Evolutionary conservation across 2,113 vertebrate species (phyloP), one percentile per base, ranked within the genome.

Genomic region (Chaetura pelagica): DNA sequence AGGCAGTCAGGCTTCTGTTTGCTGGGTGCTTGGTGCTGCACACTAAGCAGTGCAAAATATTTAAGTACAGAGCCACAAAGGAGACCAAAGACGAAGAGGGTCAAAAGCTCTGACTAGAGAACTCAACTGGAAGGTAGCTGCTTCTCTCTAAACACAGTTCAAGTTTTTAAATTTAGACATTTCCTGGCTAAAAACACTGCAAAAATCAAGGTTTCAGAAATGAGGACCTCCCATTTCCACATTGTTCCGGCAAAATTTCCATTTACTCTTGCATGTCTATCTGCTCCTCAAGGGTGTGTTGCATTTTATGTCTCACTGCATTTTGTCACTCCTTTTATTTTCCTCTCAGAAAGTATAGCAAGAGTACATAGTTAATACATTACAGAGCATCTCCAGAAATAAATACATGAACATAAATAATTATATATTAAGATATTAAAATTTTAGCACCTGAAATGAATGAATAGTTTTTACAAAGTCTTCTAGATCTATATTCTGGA

Each of bases 301-400:
- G 20, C 15, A 51, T 95, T 89, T 93, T 79, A 84, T 44, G 9
- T 85, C 57, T 90, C 67, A 55, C 34, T 30, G 32, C 23, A 29
- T 76, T 95, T 35, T 87, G 54, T 51, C 42, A 64, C 40, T 78
- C 19, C 19, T 87, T 83, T 84, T 78, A 42, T 32, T 69, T 51
- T 38, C 9, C 18, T 73, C 3, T 69, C 22, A 73, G 68, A 83
- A 93, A 55, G 13, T 44, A 66, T 17, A 73, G 17, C 9, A 35
- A 32, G 13, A 66, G 5, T 34, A 48, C 0, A 4, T n/a, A 30
- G 38, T 27, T 78, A 76, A 57, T n/a, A 59, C 0, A 13, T 26
- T 57, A 42, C 19, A 79, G 13, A 61, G 7, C 24, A 79, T 35
- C 19, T 83, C 87, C 19, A 87, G 58, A 82, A 85, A 74, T 10